Conservation (phyloP, 2,113 vertebrate species). For the Cyprinodon brontotheroides region DNA sequence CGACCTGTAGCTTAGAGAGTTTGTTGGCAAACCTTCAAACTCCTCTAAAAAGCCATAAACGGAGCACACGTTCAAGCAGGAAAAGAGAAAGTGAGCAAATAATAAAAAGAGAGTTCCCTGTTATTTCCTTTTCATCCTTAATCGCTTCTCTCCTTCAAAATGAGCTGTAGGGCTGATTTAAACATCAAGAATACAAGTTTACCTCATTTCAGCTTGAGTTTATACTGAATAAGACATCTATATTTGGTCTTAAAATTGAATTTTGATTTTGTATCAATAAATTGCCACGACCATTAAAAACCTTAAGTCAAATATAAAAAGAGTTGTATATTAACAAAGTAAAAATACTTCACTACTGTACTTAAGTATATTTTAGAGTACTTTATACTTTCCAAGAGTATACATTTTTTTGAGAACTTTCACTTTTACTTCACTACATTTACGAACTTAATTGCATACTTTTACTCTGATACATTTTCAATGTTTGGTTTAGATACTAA, state of each 20-base stretch:
- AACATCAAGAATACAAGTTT: background rate
- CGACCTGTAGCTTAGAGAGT: slow-evolving; percentile 18
- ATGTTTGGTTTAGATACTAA: too few relatives aligned
- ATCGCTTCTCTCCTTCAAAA: slow-evolving; percentile 13
- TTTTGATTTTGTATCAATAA: too few relatives aligned
- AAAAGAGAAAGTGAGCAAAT: slow-evolving; percentile 45
- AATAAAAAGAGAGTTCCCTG: slow-evolving; percentile 37
- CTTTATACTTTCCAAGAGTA: too few relatives aligned
- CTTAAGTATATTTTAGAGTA: too few relatives aligned
- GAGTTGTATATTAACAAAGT: too few relatives aligned
- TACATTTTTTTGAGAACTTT: too few relatives aligned
- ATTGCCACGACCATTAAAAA: background rate
- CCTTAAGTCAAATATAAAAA: background rate
- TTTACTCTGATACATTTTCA: too few relatives aligned
- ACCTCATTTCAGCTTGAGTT: background rate
- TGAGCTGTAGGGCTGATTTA: background rate
- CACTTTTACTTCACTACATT: too few relatives aligned
- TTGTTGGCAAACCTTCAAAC: slow-evolving; percentile 30
- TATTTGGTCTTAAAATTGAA: background rate
- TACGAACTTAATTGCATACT: too few relatives aligned
- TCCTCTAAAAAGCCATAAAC: slow-evolving; percentile 29
- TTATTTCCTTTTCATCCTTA: slow-evolving; percentile 15
- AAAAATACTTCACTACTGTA: too few relatives aligned
- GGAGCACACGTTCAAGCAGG: slow-evolving; percentile 20
- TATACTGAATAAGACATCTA: background rate